These are phyloP conservation scores for Scaptomyza montana DNA, from an alignment of 1,140 invertebrate species.

Conservation along the genomic window DNA sequence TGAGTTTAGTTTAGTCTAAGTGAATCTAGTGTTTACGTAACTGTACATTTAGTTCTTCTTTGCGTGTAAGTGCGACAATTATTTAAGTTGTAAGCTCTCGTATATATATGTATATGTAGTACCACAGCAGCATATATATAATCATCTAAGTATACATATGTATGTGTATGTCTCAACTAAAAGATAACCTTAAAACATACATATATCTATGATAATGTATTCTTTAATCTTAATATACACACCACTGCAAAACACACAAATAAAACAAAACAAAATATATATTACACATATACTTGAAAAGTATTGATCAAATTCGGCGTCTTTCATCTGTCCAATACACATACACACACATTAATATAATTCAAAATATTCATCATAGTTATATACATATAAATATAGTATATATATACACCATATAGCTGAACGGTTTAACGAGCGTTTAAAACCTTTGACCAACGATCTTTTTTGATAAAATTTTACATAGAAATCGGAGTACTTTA, in stretches of 20 bases:
- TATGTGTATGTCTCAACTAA: constrained; percentile 28
- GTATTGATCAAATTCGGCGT: constrained; percentile 42
- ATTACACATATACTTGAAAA: constrained; percentile 52
- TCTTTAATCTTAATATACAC: constrained; percentile 58
- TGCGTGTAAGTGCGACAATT: constrained; percentile 39
- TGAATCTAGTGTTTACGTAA: constrained; percentile 75
- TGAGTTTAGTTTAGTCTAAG: constrained; percentile 75
- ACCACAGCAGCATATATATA: constrained; percentile 33
- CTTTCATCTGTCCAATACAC: constrained; percentile 32
- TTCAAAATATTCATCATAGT: constrained; percentile 36
- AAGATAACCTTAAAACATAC: constrained; percentile 10
- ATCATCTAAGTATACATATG: constrained; percentile 7
- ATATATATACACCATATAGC: constrained; percentile 49
- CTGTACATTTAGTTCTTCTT: constrained; percentile 74
- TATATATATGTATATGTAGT: constrained; percentile 8
- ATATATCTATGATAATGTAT: constrained; percentile 53
- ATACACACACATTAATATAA: constrained; percentile 39
- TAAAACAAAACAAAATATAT: constrained; percentile 36
- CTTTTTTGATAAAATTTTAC: constrained; percentile 72
- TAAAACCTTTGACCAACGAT: constrained; percentile 59
- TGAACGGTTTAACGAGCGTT: constrained; percentile 37
- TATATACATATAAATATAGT: constrained; percentile 25
- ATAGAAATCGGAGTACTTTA: constrained; percentile 21
- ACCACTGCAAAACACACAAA: constrained; percentile 23
- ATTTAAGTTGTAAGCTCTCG: constrained; percentile 75